Percentiles rank a stretch among this genome's conserved stretches.
phyloP scores from a whole-genome alignment of 1,140 invertebrate species.

The Rhagoletis zephyria region DNA sequence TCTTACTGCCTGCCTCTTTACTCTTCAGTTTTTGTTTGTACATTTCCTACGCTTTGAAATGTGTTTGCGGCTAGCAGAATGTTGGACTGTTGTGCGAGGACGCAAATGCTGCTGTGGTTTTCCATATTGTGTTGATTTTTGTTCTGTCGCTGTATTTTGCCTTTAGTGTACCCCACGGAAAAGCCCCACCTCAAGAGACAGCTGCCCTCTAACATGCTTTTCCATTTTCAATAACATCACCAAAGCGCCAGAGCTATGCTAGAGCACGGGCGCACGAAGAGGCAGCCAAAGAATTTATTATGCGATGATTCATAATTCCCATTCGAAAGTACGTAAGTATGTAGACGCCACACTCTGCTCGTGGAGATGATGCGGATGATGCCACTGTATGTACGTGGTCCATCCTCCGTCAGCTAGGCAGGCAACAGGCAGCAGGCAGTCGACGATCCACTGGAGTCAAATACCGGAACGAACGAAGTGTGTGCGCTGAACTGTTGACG shows the following conservation, averaged over 20 bases:
- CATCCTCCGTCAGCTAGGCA: neutral
- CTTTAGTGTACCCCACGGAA: neutral
- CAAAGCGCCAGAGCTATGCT: neutral
- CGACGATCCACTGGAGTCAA: conserved; percentile 36
- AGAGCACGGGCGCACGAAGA: neutral
- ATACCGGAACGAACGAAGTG: conserved; percentile 48
- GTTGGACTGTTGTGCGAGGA: neutral
- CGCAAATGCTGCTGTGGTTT: conserved; percentile 49
- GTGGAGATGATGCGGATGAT: neutral
- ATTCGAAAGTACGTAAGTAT: neutral
- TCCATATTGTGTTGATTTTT: conserved; percentile 33
- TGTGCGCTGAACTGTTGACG: conserved; percentile 45
- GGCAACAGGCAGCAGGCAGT: neutral
- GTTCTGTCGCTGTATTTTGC: neutral
- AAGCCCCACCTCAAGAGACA: neutral
- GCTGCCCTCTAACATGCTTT: conserved; percentile 16
- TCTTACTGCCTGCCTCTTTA: too few species aligned
- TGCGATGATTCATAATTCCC: conserved; percentile 46
- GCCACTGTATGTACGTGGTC: neutral
- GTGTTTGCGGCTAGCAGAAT: neutral
- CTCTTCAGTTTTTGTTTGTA: neutral
- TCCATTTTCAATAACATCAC: conserved; percentile 34
- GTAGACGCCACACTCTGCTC: neutral
- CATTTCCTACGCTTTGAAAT: neutral
- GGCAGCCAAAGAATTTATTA: conserved; percentile 43